Evolutionary conservation across 2,888 invertebrate genomes (phyloP).

Genomic region (Heliconius ethilla): DNA sequence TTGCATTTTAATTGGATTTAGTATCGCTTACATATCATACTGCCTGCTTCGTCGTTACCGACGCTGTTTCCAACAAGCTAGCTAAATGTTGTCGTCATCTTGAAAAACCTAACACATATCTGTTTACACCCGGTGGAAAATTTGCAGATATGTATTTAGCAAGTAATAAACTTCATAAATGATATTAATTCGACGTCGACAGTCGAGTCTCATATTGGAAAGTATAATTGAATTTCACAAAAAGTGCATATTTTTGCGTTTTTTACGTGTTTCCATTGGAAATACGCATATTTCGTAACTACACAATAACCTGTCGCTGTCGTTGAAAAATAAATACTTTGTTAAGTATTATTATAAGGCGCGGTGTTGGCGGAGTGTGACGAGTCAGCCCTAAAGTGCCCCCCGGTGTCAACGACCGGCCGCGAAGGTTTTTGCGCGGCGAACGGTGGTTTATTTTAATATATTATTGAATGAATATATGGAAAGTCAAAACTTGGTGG

Average conservation of each 20-base stretch:
- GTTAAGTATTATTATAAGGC: constrained; percentile 56
- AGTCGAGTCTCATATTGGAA: constrained; percentile 12
- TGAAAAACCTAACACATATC: constrained; percentile 9
- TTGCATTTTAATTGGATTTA: constrained; percentile 66
- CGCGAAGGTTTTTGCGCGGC: constrained; percentile 74
- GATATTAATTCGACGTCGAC: not conserved
- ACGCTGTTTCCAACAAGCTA: constrained; percentile 28
- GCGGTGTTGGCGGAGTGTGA: constrained; percentile 66
- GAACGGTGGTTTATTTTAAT: constrained; percentile 76
- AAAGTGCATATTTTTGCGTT: constrained; percentile 32
- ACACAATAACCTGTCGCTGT: constrained; percentile 46
- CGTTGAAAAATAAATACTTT: constrained; percentile 52
- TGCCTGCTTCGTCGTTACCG: constrained; percentile 48
- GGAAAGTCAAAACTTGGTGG: constrained; percentile 65
- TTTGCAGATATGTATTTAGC: not conserved
- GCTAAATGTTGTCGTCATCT: constrained; percentile 24
- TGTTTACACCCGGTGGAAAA: not conserved
- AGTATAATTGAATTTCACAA: constrained; percentile 8
- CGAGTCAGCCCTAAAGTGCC: constrained; percentile 79
- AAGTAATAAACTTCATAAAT: not conserved
- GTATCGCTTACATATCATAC: constrained; percentile 53
- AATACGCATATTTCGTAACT: constrained; percentile 42
- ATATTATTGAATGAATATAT: constrained; percentile 75
- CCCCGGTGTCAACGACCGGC: constrained; percentile 76
- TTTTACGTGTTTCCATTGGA: constrained; percentile 38